A percentile compares a stretch with the other conserved stretches of the same genome.
Evolutionary conservation across 1,140 invertebrate species (phyloP).

Genomic region (Adelges cooleyi): DNA sequence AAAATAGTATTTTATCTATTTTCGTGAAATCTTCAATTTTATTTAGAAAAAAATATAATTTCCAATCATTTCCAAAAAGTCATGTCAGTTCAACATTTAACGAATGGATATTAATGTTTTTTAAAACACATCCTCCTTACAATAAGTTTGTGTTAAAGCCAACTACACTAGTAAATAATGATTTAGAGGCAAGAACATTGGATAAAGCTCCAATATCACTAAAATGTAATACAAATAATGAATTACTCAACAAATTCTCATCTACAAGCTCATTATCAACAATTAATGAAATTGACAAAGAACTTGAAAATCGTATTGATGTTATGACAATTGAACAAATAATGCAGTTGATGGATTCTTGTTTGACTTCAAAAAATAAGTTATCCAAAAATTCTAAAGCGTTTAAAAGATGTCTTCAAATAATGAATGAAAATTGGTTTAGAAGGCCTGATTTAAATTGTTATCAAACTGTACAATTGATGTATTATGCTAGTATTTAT

Average conservation of each 20-base stretch:
- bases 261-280: background rate
- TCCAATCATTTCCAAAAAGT: background rate
- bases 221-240: background rate
- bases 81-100: background rate
- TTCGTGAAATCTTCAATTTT: background rate
- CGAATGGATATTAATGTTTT: background rate
- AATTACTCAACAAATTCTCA: constrained; percentile 8
- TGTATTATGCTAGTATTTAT: constrained; percentile 11
- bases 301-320: background rate
- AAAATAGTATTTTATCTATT: no score
- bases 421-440: constrained; percentile 15
- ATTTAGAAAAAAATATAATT: background rate
- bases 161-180: background rate
- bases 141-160: constrained; percentile 2
- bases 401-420: constrained; percentile 6
- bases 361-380: background rate
- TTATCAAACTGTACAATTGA: constrained; percentile 11
- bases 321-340: background rate
- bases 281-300: background rate
- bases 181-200: background rate
- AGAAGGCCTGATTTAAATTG: constrained; percentile 7
- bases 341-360: constrained; percentile 2
- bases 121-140: background rate
- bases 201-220: background rate
- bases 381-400: background rate